phyloP scores from a whole-genome alignment of 2,888 invertebrate genomes.

The Meiosimyza decipiens region DNA sequence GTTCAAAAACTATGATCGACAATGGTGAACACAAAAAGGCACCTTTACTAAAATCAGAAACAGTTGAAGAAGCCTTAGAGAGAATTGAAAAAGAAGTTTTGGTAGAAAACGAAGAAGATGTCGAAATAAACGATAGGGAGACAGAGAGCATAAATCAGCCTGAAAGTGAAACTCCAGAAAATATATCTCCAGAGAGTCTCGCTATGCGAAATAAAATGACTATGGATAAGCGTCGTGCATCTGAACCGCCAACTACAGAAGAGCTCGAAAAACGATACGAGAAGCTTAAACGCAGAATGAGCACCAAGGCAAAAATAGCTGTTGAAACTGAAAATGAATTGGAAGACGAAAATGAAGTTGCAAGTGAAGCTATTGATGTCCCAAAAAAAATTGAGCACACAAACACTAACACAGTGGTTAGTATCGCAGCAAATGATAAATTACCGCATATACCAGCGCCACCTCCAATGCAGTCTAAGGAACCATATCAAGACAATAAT shows the following conservation, averaged over 20 bases:
- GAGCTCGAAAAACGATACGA: conserved; percentile 58
- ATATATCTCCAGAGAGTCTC: background rate
- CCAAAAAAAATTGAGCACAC: too few species aligned
- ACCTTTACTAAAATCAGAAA: conserved; percentile 14
- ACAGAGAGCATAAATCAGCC: background rate
- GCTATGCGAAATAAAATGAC: background rate
- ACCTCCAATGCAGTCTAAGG: conserved; percentile 47
- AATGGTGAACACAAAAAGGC: conserved; percentile 9
- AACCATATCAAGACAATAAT: conserved; percentile 2
- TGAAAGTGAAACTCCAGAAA: background rate
- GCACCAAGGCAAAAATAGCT: conserved; percentile 44
- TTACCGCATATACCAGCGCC: conserved; percentile 47
- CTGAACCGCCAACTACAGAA: conserved; percentile 58
- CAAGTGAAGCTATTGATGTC: too few species aligned
- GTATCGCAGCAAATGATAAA: background rate
- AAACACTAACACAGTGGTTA: background rate
- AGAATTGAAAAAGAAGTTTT: conserved; percentile 19
- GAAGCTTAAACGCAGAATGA: conserved; percentile 53
- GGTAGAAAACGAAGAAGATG: conserved; percentile 19
- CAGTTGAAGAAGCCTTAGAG: conserved; percentile 35
- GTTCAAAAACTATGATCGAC: conserved; percentile 30
- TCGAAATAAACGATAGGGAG: background rate
- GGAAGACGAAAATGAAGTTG: conserved; percentile 32
- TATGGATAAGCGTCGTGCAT: conserved; percentile 45
- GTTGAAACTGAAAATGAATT: conserved; percentile 45